phyloP scores from a whole-genome alignment of 2,888 invertebrate genomes.

The Ypsolopha scabrella region DNA sequence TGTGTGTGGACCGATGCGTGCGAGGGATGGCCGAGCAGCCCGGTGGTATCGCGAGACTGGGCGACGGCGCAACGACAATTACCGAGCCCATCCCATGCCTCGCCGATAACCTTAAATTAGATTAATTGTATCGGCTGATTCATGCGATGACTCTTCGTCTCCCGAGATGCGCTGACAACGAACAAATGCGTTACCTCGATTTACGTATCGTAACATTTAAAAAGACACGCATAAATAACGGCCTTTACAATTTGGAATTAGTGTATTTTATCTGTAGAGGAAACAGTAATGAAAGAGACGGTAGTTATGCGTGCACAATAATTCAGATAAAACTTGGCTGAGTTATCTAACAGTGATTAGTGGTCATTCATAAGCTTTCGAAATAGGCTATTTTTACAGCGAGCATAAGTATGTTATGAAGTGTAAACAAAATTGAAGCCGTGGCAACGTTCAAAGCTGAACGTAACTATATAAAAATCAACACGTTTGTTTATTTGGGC shows the following conservation, averaged over 20 bases:
- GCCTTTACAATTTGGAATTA: too few species aligned
- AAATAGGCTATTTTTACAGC: background rate
- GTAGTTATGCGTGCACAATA: too few species aligned
- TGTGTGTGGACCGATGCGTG: conserved; percentile 6
- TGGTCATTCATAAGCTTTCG: too few species aligned
- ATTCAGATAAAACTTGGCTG: too few species aligned
- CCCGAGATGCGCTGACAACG: conserved; percentile 35
- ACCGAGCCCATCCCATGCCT: conserved; percentile 42
- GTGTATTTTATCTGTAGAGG: too few species aligned
- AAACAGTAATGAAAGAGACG: too few species aligned
- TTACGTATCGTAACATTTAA: conserved; percentile 19
- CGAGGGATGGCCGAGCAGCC: background rate
- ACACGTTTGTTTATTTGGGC: conserved; percentile 61
- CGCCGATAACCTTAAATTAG: conserved; percentile 67
- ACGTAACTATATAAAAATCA: conserved; percentile 59
- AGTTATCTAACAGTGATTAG: too few species aligned
- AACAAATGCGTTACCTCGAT: conserved; percentile 52
- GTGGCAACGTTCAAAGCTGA: conserved; percentile 25
- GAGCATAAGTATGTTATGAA: background rate
- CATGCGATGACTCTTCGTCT: conserved; percentile 24
- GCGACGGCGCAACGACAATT: conserved; percentile 36
- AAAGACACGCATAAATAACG: too few species aligned
- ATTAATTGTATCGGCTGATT: conserved; percentile 68
- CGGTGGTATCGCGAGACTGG: conserved; percentile 42
- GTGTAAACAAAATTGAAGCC: background rate